A percentile compares a stretch with the other conserved stretches of the same genome.
phyloP scores from a whole-genome alignment of 2,888 invertebrate genomes.

The Scaptomyza polygonia region DNA sequence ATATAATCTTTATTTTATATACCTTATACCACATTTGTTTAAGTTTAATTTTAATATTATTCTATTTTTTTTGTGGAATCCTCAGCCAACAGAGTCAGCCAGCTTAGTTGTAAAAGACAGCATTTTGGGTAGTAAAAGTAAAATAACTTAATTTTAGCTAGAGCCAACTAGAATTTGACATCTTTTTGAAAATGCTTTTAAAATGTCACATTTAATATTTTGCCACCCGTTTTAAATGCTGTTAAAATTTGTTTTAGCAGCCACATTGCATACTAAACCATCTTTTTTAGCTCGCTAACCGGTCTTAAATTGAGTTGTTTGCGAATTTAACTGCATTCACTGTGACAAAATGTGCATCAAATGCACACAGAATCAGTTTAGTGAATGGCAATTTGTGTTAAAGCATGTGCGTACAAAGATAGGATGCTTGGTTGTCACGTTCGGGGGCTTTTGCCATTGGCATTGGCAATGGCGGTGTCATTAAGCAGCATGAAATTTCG shows the following conservation, averaged over 20 bases:
- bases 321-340: slow-evolving; percentile 44
- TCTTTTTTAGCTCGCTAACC: background rate
- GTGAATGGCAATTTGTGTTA: slow-evolving; percentile 2
- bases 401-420: slow-evolving; percentile 21
- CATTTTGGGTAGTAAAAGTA: background rate
- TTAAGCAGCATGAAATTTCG: slow-evolving; percentile 46
- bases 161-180: background rate
- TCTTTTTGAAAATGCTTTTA: background rate
- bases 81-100: too few relatives aligned
- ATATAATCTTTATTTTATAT: too few relatives aligned
- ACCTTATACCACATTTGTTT: too few relatives aligned
- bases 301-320: slow-evolving; percentile 29
- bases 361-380: slow-evolving; percentile 15
- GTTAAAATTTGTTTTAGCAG: background rate
- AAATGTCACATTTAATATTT: background rate
- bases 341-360: slow-evolving; percentile 36
- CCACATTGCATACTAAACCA: background rate
- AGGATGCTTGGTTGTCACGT: slow-evolving; percentile 25
- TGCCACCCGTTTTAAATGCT: background rate
- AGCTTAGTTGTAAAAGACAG: too few relatives aligned
- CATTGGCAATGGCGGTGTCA: slow-evolving; percentile 15
- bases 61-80: too few relatives aligned
- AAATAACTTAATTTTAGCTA: background rate
- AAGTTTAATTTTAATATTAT: too few relatives aligned
- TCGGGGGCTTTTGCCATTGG: slow-evolving; percentile 3